These are phyloP conservation scores for Rattus rattus DNA, from an alignment of 2,113 vertebrate genomes.

Conservation along the genomic window DNA sequence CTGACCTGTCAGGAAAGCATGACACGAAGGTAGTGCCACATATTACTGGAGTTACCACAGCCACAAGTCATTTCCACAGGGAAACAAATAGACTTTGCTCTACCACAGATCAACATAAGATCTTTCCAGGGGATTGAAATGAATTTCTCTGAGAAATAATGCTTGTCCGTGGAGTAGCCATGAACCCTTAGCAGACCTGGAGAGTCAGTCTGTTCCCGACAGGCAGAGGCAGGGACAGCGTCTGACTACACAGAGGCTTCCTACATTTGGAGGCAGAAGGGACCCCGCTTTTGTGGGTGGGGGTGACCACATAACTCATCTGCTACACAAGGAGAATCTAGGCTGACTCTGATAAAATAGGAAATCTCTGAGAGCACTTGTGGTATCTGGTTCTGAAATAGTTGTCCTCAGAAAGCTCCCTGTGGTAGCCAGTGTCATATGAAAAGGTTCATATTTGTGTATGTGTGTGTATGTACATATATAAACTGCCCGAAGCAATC, in stretches of 20 bases:
- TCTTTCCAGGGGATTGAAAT: conserved; percentile 58
- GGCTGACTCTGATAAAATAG: neutral
- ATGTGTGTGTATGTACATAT: neutral
- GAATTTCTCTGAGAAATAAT: conserved; percentile 60
- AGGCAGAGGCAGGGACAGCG: neutral
- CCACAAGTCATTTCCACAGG: conserved; percentile 64
- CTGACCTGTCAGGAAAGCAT: conserved; percentile 60
- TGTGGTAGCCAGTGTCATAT: neutral
- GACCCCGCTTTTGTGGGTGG: neutral
- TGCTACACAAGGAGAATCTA: neutral
- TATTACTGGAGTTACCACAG: conserved; percentile 59
- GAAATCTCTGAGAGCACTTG: neutral
- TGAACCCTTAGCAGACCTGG: neutral
- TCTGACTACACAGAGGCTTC: neutral
- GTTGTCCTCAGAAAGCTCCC: neutral
- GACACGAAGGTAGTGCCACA: conserved; percentile 50
- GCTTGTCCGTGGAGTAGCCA: conserved; percentile 53
- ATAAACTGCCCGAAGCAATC: conserved; percentile 22
- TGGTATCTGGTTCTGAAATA: neutral
- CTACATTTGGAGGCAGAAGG: neutral
- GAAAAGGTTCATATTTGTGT: neutral
- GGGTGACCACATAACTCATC: neutral
- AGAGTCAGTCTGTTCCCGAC: conserved; percentile 22
- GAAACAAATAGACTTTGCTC: conserved; percentile 42
- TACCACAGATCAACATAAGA: conserved; percentile 58